Conservation (phyloP, 2,888 invertebrate genomes). For the Leptinotarsa haldemani region DNA sequence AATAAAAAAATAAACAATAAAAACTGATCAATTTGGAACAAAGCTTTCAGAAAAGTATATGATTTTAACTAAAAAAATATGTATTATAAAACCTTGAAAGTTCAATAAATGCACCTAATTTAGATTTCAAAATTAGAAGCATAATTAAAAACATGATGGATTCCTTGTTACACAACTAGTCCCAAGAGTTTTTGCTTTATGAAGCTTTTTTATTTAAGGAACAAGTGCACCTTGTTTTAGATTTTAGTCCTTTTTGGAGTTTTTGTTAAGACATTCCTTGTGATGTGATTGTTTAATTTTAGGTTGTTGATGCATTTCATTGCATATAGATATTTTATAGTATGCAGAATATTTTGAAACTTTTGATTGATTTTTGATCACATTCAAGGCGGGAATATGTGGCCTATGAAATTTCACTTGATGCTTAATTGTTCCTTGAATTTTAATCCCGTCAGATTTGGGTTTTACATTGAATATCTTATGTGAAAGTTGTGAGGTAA, state of each 20-base stretch:
- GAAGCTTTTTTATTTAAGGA: conserved; percentile 20
- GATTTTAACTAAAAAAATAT: no score
- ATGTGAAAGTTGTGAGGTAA: no score
- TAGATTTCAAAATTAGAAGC: no score
- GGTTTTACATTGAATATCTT: no score
- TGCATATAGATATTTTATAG: conserved; percentile 57
- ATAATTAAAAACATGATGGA: no score
- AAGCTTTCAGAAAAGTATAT: no score
- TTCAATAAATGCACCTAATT: no score
- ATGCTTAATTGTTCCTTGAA: not conserved
- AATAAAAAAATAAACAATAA: no score
- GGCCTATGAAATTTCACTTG: not conserved
- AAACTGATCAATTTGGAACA: no score
- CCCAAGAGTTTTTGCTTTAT: not conserved
- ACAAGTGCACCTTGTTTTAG: conserved; percentile 28
- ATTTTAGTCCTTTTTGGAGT: conserved; percentile 33
- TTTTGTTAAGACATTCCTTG: conserved; percentile 56
- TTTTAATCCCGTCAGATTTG: not conserved
- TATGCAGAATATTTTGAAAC: conserved; percentile 24
- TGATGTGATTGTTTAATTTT: conserved; percentile 55
- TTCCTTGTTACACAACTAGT: not conserved
- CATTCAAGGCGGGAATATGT: not conserved
- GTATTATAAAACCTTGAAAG: no score
- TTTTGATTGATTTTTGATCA: conserved; percentile 10
- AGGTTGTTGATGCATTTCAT: conserved; percentile 56